These are phyloP conservation scores for Corythornis madagascariensis DNA, from an alignment of 2,113 vertebrate species.

Conservation along the genomic window DNA sequence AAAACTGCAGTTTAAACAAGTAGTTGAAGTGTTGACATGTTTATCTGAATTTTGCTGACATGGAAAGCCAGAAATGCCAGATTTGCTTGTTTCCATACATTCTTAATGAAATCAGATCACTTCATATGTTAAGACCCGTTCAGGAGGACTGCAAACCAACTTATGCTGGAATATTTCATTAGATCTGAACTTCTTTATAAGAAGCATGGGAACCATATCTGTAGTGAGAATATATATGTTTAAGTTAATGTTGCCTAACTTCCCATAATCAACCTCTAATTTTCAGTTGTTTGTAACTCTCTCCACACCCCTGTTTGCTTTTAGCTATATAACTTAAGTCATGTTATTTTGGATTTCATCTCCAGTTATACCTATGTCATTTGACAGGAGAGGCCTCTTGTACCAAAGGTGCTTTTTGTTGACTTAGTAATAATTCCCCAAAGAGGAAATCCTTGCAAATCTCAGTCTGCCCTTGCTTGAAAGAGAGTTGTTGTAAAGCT, in stretches of 20 bases:
- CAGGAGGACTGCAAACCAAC: not conserved
- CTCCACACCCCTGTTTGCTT: not conserved
- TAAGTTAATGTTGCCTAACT: not conserved
- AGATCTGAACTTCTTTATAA: not conserved
- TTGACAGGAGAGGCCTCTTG: not conserved
- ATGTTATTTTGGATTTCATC: not conserved
- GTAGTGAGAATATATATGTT: not conserved
- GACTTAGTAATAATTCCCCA: not conserved
- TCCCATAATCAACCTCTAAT: not conserved
- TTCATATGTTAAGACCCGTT: not conserved
- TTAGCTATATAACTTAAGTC: not conserved
- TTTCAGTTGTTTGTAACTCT: not conserved
- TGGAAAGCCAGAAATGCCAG: not conserved
- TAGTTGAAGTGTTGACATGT: not conserved
- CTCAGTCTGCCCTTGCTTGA: fast-evolving
- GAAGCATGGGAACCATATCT: not conserved
- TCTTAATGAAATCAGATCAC: not conserved
- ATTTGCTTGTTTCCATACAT: not conserved
- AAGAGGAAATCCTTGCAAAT: not conserved
- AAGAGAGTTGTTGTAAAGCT: not conserved
- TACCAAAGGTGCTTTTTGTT: not conserved
- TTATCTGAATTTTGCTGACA: not conserved
- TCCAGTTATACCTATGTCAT: not conserved
- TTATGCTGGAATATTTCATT: not conserved
- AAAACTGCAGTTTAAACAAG: not conserved